Base-by-base conservation (phyloP, 2,797 vertebrate genomes). In the Enteromius thamalakanensis region DNA sequence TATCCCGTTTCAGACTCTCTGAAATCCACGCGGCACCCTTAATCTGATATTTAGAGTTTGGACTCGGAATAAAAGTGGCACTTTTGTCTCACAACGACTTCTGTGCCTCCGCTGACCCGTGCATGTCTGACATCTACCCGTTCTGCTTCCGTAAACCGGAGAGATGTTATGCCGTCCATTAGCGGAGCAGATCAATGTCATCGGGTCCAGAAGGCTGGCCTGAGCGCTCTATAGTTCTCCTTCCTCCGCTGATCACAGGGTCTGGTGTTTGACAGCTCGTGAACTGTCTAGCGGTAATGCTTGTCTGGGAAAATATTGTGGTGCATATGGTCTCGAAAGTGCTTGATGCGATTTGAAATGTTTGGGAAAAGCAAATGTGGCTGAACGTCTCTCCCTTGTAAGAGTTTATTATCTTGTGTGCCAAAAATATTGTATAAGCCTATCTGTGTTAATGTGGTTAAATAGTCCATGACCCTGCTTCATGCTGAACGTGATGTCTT, bases 1-100 rank as follows among this genome's bases (percentile, higher is more conserved):
- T 89, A 92, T 94, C 92, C 89, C 92, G 89, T 94, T 93, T 93
- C 91, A 91, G 88, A 92, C 89, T 90, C 87, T 87, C 88, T 90
- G 84, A 78, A 79, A 29, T 62, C 40, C 58, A n/a, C 8, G 5
- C 80, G 10, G 29, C 80, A 69, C 42, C 29, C 78, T 53, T 84
- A 17, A 82, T 76, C 60, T 64, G 26, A 47, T 72, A 49, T 82
- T 51, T 64, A 34, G 17, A 64, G 47, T 58, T 75, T 45, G 62
- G 32, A 10, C 34, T 62, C 26, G 14, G 12, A 29, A 78, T 71
- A 34, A 51, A 72, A 82, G 68, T 51, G 29, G 12, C 58, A 49
- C 74, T 84, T 81, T 81, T 75, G 49, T 80, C 76, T 75, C 29
- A 47, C 55, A 68, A 23, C 21, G 68, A 79, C 60, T 47, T 69